Evolutionary conservation across 2,797 vertebrate species (phyloP).

Genomic region (Molothrus ater): DNA sequence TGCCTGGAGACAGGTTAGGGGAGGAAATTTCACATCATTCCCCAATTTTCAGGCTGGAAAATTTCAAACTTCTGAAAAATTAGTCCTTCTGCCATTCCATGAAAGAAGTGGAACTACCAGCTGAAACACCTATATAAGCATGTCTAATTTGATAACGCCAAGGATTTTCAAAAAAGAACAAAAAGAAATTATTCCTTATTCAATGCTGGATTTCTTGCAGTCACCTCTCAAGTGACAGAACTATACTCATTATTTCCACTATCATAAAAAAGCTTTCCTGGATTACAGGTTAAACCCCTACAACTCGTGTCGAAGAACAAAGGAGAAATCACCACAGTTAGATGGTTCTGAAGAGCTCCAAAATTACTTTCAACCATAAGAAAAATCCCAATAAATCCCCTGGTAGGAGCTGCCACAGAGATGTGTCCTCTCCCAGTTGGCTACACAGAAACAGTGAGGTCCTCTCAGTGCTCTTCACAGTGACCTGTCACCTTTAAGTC

Average conservation of each 20-base stretch:
- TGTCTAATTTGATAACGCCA: neutral
- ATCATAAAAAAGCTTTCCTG: neutral
- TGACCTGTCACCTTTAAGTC: neutral
- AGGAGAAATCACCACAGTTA: neutral
- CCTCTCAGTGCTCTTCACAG: neutral
- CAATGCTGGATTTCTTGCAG: neutral
- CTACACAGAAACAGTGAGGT: neutral
- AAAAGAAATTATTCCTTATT: neutral
- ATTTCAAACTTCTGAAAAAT: neutral
- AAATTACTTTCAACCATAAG: neutral
- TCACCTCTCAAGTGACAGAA: neutral
- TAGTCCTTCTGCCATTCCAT: neutral
- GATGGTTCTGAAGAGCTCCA: neutral
- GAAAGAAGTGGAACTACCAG: neutral
- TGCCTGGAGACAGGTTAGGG: neutral
- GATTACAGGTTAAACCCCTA: neutral
- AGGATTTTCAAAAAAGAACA: constrained; percentile 4
- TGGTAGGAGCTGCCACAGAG: neutral
- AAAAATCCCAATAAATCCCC: neutral
- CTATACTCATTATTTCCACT: neutral
- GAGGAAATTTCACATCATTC: neutral
- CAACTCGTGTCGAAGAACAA: neutral
- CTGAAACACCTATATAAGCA: neutral
- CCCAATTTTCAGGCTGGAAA: neutral
- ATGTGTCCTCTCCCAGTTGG: neutral